phyloP scores from a whole-genome alignment of 2,797 vertebrate genomes.

The Phoebastria nigripes region DNA sequence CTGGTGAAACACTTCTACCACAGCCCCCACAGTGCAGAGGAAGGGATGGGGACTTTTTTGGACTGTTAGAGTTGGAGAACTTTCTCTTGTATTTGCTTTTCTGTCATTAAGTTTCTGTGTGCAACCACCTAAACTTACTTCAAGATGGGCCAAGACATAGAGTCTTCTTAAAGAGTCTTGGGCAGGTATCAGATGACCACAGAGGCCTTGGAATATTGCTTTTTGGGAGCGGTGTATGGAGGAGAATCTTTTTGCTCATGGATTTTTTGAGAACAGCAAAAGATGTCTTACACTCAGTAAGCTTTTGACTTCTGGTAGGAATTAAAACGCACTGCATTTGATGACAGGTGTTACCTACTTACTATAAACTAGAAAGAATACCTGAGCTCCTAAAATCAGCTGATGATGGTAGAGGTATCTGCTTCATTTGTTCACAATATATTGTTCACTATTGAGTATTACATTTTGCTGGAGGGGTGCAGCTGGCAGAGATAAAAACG shows the following conservation, averaged over 20 bases:
- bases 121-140: neutral
- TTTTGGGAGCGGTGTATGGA: neutral
- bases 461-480: neutral
- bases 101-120: neutral
- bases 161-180: neutral
- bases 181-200: neutral
- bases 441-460: neutral
- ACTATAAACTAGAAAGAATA: neutral
- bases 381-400: neutral
- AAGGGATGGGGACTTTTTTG: neutral
- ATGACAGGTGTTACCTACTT: neutral
- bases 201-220: neutral
- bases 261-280: neutral
- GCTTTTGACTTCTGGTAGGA: neutral
- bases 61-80: neutral
- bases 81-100: neutral
- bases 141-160: neutral
- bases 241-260: neutral
- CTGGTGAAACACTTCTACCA: neutral
- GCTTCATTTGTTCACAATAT: neutral
- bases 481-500: neutral
- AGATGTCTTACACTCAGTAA: neutral
- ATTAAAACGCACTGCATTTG: neutral
- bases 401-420: neutral
- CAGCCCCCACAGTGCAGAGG: neutral